Evolutionary conservation across 2,797 vertebrate species (phyloP), one percentile per base, ranked within the genome.

Genomic region (Sebastes steindachneri): DNA sequence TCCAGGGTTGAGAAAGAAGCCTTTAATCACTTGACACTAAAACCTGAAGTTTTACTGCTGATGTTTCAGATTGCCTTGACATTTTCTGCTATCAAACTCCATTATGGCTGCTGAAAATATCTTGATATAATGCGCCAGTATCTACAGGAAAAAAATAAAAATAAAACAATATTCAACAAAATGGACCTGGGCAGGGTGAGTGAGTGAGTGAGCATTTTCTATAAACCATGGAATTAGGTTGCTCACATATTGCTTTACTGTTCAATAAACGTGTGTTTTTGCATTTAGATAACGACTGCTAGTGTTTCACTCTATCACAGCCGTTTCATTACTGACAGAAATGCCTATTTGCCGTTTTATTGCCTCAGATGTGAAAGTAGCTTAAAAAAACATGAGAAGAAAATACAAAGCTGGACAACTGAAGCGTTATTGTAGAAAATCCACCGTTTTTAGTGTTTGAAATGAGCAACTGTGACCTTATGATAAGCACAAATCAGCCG

Each of bases 251-350:
- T 53, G 62, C 54, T 82, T 69, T 70, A 79, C 60, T 83, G 65
- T 69, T 83, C 45, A 80, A 69, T 77, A 64, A 78, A 63, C 6
- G 0, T 58, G 14, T 77, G 28, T 74, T 75, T 88, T 77, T 77
- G 51, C 68, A 86, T 82, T 89, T 54, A 73, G 70, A 77, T 78
- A 80, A 68, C 15, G 28, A 51, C 35, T 54, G 26, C 45, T 26
- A 9, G 67, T 78, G 54, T 77, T 76, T 74, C 19, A 60, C 60
- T 69, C 54, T 41, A 74, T 78, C 55, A 53, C 59, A 79, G 65
- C 15, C 0, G 53, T 87, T 88, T 77, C 60, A 88, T 73, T 74
- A 79, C 26, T 26, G 59, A 75, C 57, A 87, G n/a, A 81, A 87
- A 91, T 72, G 31, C 60, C 35, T 75, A 79, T 83, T 70, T 87